Conservation (phyloP, 2,888 invertebrate species). For the Netelia inedita region DNA sequence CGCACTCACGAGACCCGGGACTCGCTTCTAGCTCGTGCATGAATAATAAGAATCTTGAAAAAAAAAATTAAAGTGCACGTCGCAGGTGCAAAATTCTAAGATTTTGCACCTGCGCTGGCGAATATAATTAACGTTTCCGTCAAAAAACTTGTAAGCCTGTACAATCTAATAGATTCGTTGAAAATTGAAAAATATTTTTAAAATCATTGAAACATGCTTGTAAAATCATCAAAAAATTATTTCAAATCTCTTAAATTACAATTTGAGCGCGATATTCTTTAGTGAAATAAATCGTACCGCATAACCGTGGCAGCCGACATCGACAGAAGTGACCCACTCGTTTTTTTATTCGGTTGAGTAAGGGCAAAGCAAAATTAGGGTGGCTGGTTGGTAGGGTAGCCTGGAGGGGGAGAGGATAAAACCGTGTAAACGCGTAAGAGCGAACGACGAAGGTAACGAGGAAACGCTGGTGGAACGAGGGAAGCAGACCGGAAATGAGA, state of each 20-base stretch:
- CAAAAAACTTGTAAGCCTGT: background rate
- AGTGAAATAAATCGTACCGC: too few species aligned
- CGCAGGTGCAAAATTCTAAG: background rate
- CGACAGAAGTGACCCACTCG: too few species aligned
- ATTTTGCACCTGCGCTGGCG: background rate
- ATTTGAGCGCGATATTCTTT: too few species aligned
- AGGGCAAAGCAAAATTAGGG: background rate
- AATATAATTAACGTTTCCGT: background rate
- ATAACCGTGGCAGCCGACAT: too few species aligned
- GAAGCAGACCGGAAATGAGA: constrained; percentile 15
- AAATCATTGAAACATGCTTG: too few species aligned
- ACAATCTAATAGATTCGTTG: too few species aligned
- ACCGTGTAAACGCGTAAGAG: constrained; percentile 54
- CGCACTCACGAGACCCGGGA: background rate
- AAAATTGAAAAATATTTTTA: too few species aligned
- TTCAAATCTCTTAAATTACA: too few species aligned
- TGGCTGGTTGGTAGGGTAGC: background rate
- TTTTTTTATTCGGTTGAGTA: too few species aligned
- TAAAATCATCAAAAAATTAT: too few species aligned
- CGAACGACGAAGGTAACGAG: constrained; percentile 55
- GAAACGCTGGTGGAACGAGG: constrained; percentile 28
- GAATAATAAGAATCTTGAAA: too few species aligned
- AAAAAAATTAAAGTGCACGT: background rate
- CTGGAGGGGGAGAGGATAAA: constrained; percentile 40
- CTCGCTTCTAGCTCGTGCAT: constrained; percentile 14